These are phyloP conservation scores for Brachionichthys hirsutus DNA, from an alignment of 2,113 vertebrate species.

Conservation along the genomic window DNA sequence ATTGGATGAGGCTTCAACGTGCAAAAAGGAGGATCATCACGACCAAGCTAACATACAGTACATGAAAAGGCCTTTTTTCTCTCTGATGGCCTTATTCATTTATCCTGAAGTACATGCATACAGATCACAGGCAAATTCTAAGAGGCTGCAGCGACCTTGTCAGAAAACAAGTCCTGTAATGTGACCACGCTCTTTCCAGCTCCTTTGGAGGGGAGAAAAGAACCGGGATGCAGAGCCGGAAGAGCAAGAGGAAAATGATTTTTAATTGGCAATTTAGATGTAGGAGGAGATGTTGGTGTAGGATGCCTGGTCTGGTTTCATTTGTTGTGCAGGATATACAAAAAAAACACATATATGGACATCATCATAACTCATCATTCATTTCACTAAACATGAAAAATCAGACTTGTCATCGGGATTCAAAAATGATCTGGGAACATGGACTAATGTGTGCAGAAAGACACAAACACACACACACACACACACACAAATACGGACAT, in stretches of 20 bases:
- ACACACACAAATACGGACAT: conserved; percentile 9
- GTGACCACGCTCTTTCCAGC: conserved; percentile 22
- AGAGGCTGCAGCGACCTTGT: conserved; percentile 13
- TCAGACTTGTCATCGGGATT: conserved; percentile 56
- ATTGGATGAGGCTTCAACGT: background rate
- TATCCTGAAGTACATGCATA: conserved; percentile 14
- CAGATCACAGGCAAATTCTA: conserved; percentile 34
- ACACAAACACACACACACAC: conserved; percentile 21
- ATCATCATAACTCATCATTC: conserved; percentile 61
- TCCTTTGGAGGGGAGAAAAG: conserved; percentile 15
- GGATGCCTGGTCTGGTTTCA: conserved; percentile 42
- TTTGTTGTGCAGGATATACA: conserved; percentile 48
- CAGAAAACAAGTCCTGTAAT: conserved; percentile 56
- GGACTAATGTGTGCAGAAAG: conserved; percentile 44
- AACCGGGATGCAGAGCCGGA: conserved; percentile 18
- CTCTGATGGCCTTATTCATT: no score
- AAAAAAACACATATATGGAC: conserved; percentile 52
- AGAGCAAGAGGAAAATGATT: conserved; percentile 39
- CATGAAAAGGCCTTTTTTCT: conserved; percentile 18
- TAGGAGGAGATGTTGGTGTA: conserved; percentile 28
- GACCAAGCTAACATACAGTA: conserved; percentile 9
- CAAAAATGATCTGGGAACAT: conserved; percentile 54
- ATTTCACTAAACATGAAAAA: conserved; percentile 66
- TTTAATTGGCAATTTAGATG: conserved; percentile 58
- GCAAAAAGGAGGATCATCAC: conserved; percentile 41